Evolutionary conservation across 2,113 vertebrate genomes (phyloP).

Genomic region (Tapirus terrestris): DNA sequence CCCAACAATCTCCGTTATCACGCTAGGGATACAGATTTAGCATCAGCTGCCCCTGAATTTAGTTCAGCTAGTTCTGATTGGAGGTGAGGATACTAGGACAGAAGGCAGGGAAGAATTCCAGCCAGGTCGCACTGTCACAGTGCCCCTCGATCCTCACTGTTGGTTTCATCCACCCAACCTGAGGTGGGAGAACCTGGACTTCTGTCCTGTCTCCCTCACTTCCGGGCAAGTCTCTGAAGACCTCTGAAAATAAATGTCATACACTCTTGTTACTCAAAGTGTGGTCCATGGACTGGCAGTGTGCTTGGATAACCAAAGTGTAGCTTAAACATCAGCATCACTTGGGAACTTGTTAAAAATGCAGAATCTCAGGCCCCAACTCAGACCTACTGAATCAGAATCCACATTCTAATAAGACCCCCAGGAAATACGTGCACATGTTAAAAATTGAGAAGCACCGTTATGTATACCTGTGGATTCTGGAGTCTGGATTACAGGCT

Average conservation of each 20-base stretch:
- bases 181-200: too few relatives aligned
- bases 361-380: not conserved
- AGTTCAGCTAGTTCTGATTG: not conserved
- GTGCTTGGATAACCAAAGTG: too few relatives aligned
- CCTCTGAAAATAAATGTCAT: not conserved
- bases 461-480: not conserved
- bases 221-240: not conserved
- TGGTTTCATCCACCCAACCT: not conserved
- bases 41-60: not conserved
- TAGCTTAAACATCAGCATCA: too few relatives aligned
- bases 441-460: not conserved
- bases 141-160: not conserved
- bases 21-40: not conserved
- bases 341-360: not conserved
- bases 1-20: not conserved
- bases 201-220: not conserved
- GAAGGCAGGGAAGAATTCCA: not conserved
- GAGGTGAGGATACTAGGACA: not conserved
- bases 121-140: not conserved
- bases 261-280: not conserved
- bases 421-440: accelerated
- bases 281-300: not conserved
- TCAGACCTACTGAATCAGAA: not conserved
- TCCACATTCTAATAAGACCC: not conserved
- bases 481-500: accelerated